Base-by-base conservation (phyloP, 37 sponge, comb jelly and placozoan genomes). In the Lycopodina hypogea region DNA sequence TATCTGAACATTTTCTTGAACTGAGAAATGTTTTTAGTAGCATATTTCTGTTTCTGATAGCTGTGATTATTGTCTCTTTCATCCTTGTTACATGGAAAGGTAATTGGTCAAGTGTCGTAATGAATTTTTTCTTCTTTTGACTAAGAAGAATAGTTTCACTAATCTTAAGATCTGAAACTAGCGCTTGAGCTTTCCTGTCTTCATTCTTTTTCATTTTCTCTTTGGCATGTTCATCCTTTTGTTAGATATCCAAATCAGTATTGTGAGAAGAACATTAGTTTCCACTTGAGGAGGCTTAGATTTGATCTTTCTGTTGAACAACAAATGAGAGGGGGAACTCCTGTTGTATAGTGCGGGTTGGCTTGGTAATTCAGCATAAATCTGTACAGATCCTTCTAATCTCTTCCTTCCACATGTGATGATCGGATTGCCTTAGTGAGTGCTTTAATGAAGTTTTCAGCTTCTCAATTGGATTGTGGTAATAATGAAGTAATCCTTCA, bases 401-500 rank as follows among this genome's bases (percentile, higher is more conserved):
- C 52, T 73, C 52, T 78, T 52, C 68, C 58, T 78, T 85, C 80
- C 6, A 68, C 57, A n/a, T 73, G 55, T 6, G 86, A 78, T 33
- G 67, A 40, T 14, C 79, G 74, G 37, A 85, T 64, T 6, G 79
- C 68, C 45, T 85, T 85, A 6, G 79, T 85, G 1, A 85, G 55
- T 12, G 78, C 72, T 36, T 84, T 76, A 78, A 84, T 84, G 40
- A 84, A 84, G 35, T 69, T 83, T 52, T 83, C 85, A n/a, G 72
- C 71, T 77, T 84, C 70, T 58, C 78, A 69, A 58, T 84, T 84
- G 0, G 74, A 74, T 63, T 82, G 82, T 17, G 82, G 82, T 64
- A 42, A 84, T 2, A 69, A 29, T 7, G 85, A 72, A 68, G 76
- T 84, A 45, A 55, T 84, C 38, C n/a, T 69, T 24, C 42, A 72